These are phyloP conservation scores for Neotoma lepida DNA, from an alignment of 2,113 vertebrate species.

Conservation along the genomic window DNA sequence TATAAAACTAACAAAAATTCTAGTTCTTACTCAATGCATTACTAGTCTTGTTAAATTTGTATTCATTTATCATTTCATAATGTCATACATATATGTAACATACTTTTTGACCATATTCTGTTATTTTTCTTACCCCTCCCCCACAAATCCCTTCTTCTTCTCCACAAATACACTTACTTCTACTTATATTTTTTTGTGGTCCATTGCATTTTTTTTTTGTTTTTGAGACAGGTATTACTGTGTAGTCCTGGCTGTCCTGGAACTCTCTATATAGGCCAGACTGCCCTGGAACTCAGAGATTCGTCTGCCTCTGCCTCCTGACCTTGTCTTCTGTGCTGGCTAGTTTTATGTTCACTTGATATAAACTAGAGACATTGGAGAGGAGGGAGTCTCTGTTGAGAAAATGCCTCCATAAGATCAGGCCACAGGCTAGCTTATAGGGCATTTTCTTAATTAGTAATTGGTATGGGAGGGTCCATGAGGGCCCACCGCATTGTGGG, in stretches of 20 bases:
- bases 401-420: not conserved
- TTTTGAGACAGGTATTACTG: not conserved
- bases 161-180: not conserved
- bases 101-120: not conserved
- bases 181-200: not conserved
- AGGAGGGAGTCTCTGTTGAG: not conserved
- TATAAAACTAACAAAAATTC: not conserved
- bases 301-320: not conserved
- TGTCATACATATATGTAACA: not conserved
- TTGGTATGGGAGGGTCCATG: not conserved
- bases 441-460: not conserved
- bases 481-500: not conserved
- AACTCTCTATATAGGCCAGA: not conserved
- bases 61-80: not conserved
- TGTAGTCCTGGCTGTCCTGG: not conserved
- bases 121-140: not conserved
- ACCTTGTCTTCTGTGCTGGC: not conserved
- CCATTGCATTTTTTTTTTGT: not conserved
- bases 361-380: not conserved
- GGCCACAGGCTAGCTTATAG: not conserved
- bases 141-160: not conserved
- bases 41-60: not conserved
- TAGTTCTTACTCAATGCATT: not conserved
- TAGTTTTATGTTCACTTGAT: not conserved
- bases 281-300: not conserved